Evolutionary conservation across 2,797 vertebrate genomes (phyloP).

Genomic region (Manis javanica): DNA sequence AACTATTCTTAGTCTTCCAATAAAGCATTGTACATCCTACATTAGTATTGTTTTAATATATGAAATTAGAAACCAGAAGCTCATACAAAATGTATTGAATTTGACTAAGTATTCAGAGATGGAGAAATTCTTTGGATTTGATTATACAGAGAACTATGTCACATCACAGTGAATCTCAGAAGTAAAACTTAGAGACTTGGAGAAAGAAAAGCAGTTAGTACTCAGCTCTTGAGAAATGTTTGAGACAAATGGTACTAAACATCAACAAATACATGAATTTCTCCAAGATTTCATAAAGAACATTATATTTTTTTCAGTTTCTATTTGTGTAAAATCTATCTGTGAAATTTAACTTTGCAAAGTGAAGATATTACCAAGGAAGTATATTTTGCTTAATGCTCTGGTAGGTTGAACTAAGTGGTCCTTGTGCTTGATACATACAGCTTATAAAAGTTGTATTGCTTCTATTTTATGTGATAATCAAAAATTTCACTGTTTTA

Average conservation of each 20-base stretch:
- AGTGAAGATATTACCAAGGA: neutral
- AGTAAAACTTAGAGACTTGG: neutral
- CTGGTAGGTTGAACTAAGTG: neutral
- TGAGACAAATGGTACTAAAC: neutral
- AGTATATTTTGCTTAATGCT: neutral
- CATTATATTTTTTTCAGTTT: neutral
- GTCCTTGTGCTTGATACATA: neutral
- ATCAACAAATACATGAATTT: neutral
- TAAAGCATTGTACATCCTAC: neutral
- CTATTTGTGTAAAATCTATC: neutral
- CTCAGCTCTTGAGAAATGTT: neutral
- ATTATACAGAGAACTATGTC: neutral
- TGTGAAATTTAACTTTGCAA: neutral
- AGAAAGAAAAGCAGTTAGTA: neutral
- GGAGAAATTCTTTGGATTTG: neutral
- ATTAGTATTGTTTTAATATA: neutral
- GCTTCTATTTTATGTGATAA: neutral
- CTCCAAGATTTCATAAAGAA: neutral
- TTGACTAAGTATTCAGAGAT: neutral
- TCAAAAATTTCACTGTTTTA: neutral
- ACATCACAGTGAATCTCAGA: neutral
- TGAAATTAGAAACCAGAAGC: neutral
- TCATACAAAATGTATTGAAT: neutral
- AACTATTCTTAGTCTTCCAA: neutral
- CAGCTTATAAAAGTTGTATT: neutral